These are phyloP conservation scores for Acanthosepion esculentum DNA, from an alignment of 2,888 invertebrate species.

Conservation along the genomic window DNA sequence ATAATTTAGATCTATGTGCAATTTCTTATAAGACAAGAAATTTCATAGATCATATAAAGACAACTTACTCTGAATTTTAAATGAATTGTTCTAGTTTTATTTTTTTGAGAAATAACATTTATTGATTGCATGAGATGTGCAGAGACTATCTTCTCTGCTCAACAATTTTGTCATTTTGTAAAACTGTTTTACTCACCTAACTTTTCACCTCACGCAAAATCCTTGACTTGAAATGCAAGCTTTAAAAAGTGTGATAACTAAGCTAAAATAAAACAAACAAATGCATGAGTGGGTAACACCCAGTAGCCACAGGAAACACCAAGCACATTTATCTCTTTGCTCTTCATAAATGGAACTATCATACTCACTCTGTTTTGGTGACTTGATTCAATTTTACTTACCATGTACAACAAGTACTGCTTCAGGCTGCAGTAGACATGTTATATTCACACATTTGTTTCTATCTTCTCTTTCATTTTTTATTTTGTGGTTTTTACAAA, in stretches of 20 bases:
- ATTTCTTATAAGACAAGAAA: no score
- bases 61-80: no score
- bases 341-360: background rate
- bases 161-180: background rate
- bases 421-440: background rate
- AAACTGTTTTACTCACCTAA: background rate
- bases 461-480: background rate
- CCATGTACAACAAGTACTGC: background rate
- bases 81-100: no score
- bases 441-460: background rate
- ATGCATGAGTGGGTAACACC: background rate
- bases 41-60: no score
- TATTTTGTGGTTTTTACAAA: background rate
- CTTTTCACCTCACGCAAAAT: background rate
- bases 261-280: background rate
- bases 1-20: no score
- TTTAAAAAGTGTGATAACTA: background rate
- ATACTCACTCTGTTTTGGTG: background rate
- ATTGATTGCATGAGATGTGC: no score
- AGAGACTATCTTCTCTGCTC: no score
- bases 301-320: background rate
- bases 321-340: background rate
- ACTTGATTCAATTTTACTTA: background rate
- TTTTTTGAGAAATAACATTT: no score
- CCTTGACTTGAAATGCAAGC: background rate